These are phyloP conservation scores for Xanthia togata DNA, from an alignment of 2,888 invertebrate species.

Conservation along the genomic window DNA sequence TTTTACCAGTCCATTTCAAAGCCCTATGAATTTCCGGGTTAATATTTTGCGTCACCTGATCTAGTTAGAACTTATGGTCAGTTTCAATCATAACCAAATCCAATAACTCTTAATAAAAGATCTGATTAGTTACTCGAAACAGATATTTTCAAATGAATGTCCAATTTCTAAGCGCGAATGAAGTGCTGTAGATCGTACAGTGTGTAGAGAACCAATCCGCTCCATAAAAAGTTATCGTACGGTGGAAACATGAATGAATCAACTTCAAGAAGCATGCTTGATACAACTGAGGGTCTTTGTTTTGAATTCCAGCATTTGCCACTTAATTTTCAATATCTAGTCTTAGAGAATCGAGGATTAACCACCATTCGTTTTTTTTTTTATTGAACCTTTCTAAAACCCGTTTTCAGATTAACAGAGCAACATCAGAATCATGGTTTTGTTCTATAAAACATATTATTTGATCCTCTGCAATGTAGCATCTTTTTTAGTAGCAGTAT, in stretches of 20 bases:
- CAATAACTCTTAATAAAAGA: neutral
- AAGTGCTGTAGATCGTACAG: neutral
- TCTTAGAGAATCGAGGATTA: neutral
- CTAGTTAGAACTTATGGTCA: neutral
- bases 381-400: neutral
- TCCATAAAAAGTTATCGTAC: neutral
- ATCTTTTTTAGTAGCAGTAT: neutral
- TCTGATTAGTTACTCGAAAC: neutral
- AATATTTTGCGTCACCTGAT: neutral
- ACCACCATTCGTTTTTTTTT: too few relatives aligned
- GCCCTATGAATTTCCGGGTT: neutral
- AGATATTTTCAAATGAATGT: neutral
- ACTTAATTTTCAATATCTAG: neutral
- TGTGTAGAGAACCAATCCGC: neutral
- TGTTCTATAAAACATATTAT: neutral
- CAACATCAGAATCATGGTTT: neutral
- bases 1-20: neutral
- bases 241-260: slow-evolving; percentile 6
- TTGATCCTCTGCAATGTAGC: neutral
- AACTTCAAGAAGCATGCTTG: neutral
- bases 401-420: neutral
- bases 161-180: neutral
- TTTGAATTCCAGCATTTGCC: neutral
- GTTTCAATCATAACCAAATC: neutral
- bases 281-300: neutral